Percentiles rank a stretch among this genome's conserved stretches.
phyloP scores from a whole-genome alignment of 2,888 invertebrate species.

The Brachynemurus nebulosus region DNA sequence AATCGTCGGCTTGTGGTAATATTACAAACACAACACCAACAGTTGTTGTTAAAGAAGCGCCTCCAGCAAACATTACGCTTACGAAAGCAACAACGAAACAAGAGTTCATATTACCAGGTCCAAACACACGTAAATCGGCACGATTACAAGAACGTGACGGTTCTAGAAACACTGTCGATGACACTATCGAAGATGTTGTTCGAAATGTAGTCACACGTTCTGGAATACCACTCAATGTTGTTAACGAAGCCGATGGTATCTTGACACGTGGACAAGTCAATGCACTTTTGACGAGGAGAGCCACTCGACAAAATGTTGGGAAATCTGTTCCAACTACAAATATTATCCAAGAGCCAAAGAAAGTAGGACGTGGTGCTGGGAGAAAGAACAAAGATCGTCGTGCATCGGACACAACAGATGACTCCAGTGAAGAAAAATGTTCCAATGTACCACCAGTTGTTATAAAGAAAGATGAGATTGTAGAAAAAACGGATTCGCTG shows the following conservation, averaged over 20 bases:
- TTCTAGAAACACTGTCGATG: constrained; percentile 65
- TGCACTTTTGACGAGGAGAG: neutral
- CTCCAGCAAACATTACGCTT: constrained; percentile 10
- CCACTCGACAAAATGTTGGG: constrained; percentile 5
- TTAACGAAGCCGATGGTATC: constrained; percentile 35
- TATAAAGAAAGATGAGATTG: constrained; percentile 25
- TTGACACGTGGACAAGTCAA: constrained; percentile 39
- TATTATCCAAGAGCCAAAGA: constrained; percentile 23
- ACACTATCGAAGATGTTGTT: constrained; percentile 80
- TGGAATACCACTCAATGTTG: constrained; percentile 27
- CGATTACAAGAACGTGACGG: constrained; percentile 66
- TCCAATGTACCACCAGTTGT: neutral
- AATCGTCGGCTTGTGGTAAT: constrained; percentile 43
- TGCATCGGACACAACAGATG: constrained; percentile 45
- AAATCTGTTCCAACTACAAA: constrained; percentile 6
- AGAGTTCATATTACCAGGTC: constrained; percentile 46
- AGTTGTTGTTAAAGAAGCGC: constrained; percentile 34
- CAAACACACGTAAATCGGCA: constrained; percentile 67
- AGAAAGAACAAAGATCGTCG: constrained; percentile 49
- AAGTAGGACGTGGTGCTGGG: constrained; percentile 47
- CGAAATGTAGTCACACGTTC: constrained; percentile 41
- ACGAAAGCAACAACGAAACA: constrained; percentile 39
- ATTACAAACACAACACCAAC: constrained; percentile 23
- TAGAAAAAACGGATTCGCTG: neutral
- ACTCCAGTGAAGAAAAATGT: constrained; percentile 43